Conservation (phyloP, 1,140 invertebrate species). For the Aporrectodea caliginosa region DNA sequence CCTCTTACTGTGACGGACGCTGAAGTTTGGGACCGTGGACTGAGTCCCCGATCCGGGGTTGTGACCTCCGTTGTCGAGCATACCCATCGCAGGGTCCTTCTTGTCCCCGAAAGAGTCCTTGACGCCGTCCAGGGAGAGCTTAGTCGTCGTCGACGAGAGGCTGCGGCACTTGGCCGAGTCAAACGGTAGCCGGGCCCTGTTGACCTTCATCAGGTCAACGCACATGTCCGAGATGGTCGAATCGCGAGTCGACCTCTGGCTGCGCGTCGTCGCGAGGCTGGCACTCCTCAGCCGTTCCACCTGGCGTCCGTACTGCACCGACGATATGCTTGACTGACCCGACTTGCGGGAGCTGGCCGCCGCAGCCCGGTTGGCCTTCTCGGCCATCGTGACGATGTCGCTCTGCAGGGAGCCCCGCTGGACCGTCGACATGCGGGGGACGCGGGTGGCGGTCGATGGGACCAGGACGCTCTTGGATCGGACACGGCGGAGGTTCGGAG, state of each 20-base stretch:
- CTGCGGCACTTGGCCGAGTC: background rate
- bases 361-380: background rate
- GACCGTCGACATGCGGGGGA: background rate
- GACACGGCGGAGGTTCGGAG: background rate
- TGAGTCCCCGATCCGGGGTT: background rate
- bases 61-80: background rate
- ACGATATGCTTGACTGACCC: background rate
- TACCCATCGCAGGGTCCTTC: background rate
- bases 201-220: constrained; percentile 88
- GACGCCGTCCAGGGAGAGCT: background rate
- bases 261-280: background rate
- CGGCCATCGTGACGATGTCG: background rate
- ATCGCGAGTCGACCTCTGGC: constrained; percentile 3
- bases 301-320: background rate
- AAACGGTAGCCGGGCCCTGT: constrained; percentile 91
- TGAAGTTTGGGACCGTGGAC: background rate
- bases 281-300: background rate
- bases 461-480: background rate
- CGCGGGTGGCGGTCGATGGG: background rate
- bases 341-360: background rate
- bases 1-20: background rate
- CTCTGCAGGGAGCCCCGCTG: background rate
- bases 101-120: too few relatives aligned
- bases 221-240: constrained; percentile 69
- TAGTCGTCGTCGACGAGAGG: background rate